A percentile compares a stretch with the other conserved stretches of the same genome.
phyloP scores from a whole-genome alignment of 2,797 vertebrate species.

The Sebastes jordani region DNA sequence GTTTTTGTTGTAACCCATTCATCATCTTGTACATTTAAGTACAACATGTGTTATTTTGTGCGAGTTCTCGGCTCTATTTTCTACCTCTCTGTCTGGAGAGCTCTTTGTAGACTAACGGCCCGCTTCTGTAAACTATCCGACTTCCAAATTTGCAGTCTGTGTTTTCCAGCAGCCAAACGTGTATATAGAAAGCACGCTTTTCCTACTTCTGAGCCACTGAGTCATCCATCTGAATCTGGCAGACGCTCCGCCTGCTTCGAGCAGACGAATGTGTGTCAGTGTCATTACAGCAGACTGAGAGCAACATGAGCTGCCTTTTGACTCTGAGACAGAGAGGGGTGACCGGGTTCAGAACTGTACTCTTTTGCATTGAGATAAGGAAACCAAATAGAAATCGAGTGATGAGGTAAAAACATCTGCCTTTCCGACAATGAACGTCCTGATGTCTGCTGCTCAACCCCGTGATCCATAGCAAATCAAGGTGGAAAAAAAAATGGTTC shows the following conservation, averaged over 20 bases:
- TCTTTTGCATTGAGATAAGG: constrained; percentile 21
- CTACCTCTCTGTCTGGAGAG: neutral
- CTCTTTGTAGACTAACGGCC: neutral
- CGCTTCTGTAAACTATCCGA: constrained; percentile 6
- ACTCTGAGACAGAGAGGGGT: neutral
- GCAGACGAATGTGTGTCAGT: constrained; percentile 47
- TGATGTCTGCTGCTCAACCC: constrained; percentile 44
- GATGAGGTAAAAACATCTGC: constrained; percentile 12
- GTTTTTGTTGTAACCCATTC: neutral
- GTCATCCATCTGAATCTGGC: constrained; percentile 24
- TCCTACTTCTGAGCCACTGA: neutral
- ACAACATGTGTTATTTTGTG: constrained; percentile 1
- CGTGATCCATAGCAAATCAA: constrained; percentile 53
- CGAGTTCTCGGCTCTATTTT: neutral
- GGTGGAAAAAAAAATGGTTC: constrained; percentile 38
- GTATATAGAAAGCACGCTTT: constrained; percentile 7
- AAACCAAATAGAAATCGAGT: neutral
- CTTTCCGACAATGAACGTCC: constrained; percentile 6
- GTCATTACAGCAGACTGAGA: neutral
- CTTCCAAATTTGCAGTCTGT: constrained; percentile 1
- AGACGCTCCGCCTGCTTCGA: neutral
- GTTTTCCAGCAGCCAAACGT: constrained; percentile 29
- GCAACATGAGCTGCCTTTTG: constrained; percentile 12
- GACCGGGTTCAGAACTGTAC: constrained; percentile 22
- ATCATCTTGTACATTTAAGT: neutral